A percentile compares a stretch with the other conserved stretches of the same genome.
Evolutionary conservation across 2,888 invertebrate species (phyloP).

Genomic region (Ceramica pisi): DNA sequence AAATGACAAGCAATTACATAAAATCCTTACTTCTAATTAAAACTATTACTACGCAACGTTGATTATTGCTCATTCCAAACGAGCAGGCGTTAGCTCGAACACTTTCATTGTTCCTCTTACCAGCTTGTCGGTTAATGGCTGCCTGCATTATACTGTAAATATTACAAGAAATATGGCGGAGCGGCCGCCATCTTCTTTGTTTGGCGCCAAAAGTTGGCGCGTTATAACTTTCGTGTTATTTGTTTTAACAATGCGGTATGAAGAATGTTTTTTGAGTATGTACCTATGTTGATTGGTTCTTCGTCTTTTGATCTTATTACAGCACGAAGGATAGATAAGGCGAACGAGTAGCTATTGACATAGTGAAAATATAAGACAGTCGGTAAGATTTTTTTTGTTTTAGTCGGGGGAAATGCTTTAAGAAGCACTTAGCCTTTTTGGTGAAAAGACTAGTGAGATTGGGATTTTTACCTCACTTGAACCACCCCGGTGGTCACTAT

Average conservation of each 20-base stretch:
- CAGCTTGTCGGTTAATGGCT: conserved; percentile 68
- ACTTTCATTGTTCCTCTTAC: conserved; percentile 79
- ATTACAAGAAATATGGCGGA: conserved; percentile 39
- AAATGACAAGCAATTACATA: too few species aligned
- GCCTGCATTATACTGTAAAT: conserved; percentile 54
- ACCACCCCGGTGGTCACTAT: too few species aligned
- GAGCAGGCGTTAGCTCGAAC: too few species aligned
- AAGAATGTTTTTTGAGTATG: not conserved
- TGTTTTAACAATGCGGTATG: not conserved
- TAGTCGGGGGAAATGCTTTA: too few species aligned
- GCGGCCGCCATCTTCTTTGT: conserved; percentile 39
- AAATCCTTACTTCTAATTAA: too few species aligned
- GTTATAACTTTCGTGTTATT: conserved; percentile 4
- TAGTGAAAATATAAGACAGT: not conserved
- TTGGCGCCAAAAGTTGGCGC: conserved; percentile 44
- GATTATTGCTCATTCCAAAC: too few species aligned
- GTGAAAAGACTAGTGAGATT: too few species aligned
- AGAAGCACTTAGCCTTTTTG: too few species aligned
- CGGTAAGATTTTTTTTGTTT: not conserved
- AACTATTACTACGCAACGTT: too few species aligned
- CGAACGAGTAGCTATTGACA: not conserved
- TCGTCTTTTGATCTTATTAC: too few species aligned
- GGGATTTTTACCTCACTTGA: too few species aligned
- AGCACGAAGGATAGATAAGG: not conserved
- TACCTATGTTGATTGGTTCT: not conserved